Percentiles rank a stretch among this genome's conserved stretches.
These are phyloP conservation scores for Karalla daura DNA, from an alignment of 2,797 vertebrate genomes.

Conservation along the genomic window DNA sequence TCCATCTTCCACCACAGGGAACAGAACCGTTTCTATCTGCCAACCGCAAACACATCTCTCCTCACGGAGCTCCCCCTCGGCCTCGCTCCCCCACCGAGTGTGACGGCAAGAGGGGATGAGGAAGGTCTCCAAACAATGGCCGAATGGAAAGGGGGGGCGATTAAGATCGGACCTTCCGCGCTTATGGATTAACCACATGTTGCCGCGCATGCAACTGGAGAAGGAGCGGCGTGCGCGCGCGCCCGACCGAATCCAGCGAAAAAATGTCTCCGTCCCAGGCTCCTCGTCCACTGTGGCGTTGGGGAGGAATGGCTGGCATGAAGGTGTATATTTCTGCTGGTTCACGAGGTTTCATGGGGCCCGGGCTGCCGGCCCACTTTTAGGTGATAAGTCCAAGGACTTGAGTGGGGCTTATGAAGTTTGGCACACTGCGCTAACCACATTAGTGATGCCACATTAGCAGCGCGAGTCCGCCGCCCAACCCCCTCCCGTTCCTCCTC, in stretches of 20 bases:
- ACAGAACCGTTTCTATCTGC: conserved; percentile 49
- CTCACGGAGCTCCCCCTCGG: conserved; percentile 28
- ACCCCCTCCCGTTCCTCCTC: background rate
- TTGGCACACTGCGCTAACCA: conserved; percentile 47
- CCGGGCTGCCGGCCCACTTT: background rate
- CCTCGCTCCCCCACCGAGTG: conserved; percentile 3
- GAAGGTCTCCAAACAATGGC: conserved; percentile 28
- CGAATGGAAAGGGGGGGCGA: conserved; percentile 5
- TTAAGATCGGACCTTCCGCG: conserved; percentile 22
- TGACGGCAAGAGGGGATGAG: background rate
- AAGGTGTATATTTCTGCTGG: conserved; percentile 4
- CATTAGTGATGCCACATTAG: conserved; percentile 67
- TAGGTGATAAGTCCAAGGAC: conserved; percentile 20
- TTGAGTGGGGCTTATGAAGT: conserved; percentile 19
- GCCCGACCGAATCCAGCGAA: background rate
- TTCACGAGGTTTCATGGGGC: conserved; percentile 14
- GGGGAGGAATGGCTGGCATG: background rate
- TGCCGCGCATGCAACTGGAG: background rate
- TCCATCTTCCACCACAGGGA: conserved; percentile 23
- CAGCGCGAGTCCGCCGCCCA: conserved; percentile 18
- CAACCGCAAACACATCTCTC: conserved; percentile 39
- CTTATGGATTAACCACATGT: conserved; percentile 23
- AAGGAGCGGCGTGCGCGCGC: background rate
- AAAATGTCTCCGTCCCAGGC: no score
- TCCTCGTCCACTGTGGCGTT: background rate